Evolutionary conservation across 2,113 vertebrate species (phyloP), one percentile per base, ranked within the genome.

Genomic region (Saguinus imperator): DNA sequence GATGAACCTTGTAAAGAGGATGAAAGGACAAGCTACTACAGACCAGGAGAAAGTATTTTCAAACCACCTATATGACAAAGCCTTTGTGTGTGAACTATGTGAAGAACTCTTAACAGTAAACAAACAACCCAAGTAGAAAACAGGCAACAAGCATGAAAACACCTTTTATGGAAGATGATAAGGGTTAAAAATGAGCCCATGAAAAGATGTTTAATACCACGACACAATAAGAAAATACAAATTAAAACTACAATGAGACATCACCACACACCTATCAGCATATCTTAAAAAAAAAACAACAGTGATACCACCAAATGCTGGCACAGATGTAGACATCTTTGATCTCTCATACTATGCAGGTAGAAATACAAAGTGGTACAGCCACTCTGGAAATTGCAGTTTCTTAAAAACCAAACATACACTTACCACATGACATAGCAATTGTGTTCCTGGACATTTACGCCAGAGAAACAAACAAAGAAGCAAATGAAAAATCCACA

Each of bases 401-500:
- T 94, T 81, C 25, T 75, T 89, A 92, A 66, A 96, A 79, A n/a
- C 37, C 79, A 92, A 79, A 70, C 43, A 79, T 27, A 75, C 6
- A 45, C n/a, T 52, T 82, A 95, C 11, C 27, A 35, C 27, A 80
- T 8, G 14, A 75, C 6, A 25, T 48, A 68, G 10, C 32, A 57
- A 57, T 82, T 4, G 8, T 16, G 93, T 11, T 45, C 23, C 13
- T 70, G 32, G 43, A 20, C 23, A 66, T 89, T 87, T 64, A 93
- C 64, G 76, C 50, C 27, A 92, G 29, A 89, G 40, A 82, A 76
- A 76, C 73, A 29, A 85, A 89, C 52, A 52, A 61, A 58, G 21
- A 23, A 58, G 85, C 52, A 52, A 61, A 61, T 8, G 10, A 61
- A 81, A 40, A 17, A 83, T 32, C 11, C 8, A 45, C 17, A 75